phyloP scores from a whole-genome alignment of 2,888 invertebrate genomes.

The Sarcophaga subvicina region DNA sequence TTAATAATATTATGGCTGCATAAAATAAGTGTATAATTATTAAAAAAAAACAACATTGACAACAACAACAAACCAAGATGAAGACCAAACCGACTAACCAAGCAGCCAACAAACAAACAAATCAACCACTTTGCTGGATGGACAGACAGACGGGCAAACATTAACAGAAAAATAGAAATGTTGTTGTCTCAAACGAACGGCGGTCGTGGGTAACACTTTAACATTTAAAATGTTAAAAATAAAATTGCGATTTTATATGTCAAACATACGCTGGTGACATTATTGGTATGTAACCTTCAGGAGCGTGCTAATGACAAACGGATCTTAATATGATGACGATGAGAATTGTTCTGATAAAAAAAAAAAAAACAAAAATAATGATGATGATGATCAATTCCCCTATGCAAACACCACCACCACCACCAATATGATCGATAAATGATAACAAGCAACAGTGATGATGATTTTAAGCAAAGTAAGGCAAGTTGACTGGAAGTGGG shows the following conservation, averaged over 20 bases:
- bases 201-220: conserved; percentile 63
- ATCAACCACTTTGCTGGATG: background rate
- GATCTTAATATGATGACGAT: background rate
- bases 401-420: background rate
- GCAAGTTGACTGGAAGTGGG: background rate
- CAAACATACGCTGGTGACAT: conserved; percentile 68
- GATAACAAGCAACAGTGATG: background rate
- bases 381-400: background rate
- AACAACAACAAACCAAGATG: conserved; percentile 5
- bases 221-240: conserved; percentile 68
- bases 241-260: conserved; percentile 59
- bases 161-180: background rate
- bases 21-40: conserved; percentile 56
- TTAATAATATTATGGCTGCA: conserved; percentile 16
- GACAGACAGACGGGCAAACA: conserved; percentile 10
- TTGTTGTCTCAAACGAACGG: background rate
- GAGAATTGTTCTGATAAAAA: background rate
- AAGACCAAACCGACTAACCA: conserved; percentile 24
- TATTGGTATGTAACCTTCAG: conserved; percentile 70
- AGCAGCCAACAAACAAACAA: conserved; percentile 26
- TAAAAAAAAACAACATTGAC: conserved; percentile 9
- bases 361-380: background rate
- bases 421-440: background rate
- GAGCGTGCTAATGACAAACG: conserved; percentile 65
- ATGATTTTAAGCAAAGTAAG: background rate